A percentile compares a stretch with the other conserved stretches of the same genome.
These are phyloP conservation scores for Urophycis tenuis DNA, from an alignment of 2,797 vertebrate species.

Conservation along the genomic window DNA sequence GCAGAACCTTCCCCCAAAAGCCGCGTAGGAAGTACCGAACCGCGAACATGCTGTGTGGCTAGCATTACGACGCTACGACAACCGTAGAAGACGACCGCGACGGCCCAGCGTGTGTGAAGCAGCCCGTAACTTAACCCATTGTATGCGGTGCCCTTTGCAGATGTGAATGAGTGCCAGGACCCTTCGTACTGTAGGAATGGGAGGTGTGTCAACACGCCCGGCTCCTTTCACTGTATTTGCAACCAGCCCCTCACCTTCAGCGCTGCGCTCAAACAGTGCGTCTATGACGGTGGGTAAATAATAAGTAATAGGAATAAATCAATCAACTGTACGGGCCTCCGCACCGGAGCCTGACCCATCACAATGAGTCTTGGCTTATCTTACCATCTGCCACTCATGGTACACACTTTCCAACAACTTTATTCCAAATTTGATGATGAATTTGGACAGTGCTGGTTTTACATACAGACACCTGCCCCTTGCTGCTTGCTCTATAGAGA, in stretches of 20 bases:
- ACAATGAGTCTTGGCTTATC: slow-evolving; percentile 52
- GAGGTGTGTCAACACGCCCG: slow-evolving; percentile 82
- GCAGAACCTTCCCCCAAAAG: neutral
- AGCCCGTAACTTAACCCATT: neutral
- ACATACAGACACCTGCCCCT: slow-evolving; percentile 15
- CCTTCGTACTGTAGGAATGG: slow-evolving; percentile 84
- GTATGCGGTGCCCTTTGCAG: slow-evolving; percentile 74
- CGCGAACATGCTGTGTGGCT: neutral
- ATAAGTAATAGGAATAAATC: neutral
- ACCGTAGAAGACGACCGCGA: neutral
- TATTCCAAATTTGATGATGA: slow-evolving; percentile 37
- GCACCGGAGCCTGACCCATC: slow-evolving; percentile 48
- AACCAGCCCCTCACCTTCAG: slow-evolving; percentile 80
- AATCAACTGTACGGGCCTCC: slow-evolving; percentile 45
- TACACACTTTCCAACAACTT: slow-evolving; percentile 36
- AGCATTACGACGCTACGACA: neutral
- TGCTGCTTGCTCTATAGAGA: slow-evolving; percentile 28
- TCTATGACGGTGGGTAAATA: slow-evolving; percentile 78
- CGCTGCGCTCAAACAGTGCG: slow-evolving; percentile 78
- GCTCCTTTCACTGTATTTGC: slow-evolving; percentile 88
- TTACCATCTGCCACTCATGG: slow-evolving; percentile 52
- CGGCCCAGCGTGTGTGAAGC: neutral
- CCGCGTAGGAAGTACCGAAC: neutral
- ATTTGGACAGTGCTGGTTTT: slow-evolving; percentile 38
- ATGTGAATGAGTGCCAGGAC: slow-evolving; percentile 88